Evolutionary conservation across 1,140 invertebrate genomes (phyloP).

Genomic region (Propsilocerus akamusi): DNA sequence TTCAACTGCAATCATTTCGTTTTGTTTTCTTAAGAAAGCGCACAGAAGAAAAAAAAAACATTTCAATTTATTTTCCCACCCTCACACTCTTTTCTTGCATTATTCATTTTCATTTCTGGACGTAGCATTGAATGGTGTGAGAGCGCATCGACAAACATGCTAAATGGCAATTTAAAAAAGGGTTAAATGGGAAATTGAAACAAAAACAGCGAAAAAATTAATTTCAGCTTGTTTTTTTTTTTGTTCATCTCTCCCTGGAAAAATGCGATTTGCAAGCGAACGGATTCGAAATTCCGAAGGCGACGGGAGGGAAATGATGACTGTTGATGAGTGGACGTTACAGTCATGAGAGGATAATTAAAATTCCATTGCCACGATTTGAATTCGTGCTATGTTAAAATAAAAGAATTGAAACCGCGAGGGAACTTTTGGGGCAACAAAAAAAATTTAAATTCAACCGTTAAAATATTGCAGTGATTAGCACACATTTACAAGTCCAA

Average conservation of each 20-base stretch:
- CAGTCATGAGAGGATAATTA: too few species aligned
- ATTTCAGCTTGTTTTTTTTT: background rate
- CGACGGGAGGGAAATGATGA: too few species aligned
- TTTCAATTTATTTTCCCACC: background rate
- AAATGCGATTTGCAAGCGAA: too few species aligned
- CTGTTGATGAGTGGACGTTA: too few species aligned
- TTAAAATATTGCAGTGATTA: background rate
- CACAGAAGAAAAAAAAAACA: background rate
- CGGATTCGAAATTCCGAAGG: too few species aligned
- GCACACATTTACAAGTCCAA: background rate
- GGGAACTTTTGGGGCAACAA: background rate
- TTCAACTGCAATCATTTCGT: background rate
- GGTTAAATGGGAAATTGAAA: slow-evolving; percentile 1
- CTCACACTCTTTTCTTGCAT: too few species aligned
- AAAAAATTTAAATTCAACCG: background rate
- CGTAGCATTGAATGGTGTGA: background rate
- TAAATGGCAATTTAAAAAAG: background rate
- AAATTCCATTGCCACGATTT: too few species aligned
- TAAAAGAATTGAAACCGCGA: too few species aligned
- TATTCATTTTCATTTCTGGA: background rate
- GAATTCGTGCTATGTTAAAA: too few species aligned
- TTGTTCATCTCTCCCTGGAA: too few species aligned
- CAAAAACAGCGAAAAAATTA: background rate
- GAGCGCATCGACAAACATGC: background rate
- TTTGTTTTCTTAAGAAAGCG: too few species aligned